Percentiles rank a stretch among this genome's conserved stretches.
phyloP scores from a whole-genome alignment of 2,888 invertebrate species.

The Dione vanillae region DNA sequence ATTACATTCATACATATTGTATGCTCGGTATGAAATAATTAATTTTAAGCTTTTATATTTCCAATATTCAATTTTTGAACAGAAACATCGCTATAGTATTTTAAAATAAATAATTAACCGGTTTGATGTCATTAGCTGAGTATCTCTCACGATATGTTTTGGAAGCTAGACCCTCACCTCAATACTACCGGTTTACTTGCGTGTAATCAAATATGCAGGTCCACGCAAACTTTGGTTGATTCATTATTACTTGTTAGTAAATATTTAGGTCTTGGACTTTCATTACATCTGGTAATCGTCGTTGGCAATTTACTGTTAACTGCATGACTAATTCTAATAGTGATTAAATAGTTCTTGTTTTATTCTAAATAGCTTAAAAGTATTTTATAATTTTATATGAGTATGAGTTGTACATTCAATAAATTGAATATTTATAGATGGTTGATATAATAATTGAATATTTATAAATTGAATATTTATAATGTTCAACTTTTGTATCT shows the following conservation, averaged over 20 bases:
- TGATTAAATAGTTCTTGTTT: neutral
- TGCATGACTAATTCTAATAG: constrained; percentile 14
- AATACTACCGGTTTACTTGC: constrained; percentile 52
- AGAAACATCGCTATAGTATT: constrained; percentile 15
- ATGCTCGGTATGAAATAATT: neutral
- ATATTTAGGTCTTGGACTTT: constrained; percentile 31
- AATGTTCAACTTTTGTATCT: no score
- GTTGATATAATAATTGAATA: no score
- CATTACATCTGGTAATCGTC: constrained; percentile 22
- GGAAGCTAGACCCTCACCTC: constrained; percentile 73
- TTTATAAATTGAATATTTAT: no score
- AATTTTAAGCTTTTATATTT: neutral
- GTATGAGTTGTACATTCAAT: no score
- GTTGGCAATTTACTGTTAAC: constrained; percentile 20
- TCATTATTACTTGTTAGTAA: constrained; percentile 37
- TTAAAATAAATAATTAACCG: constrained; percentile 9
- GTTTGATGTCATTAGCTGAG: constrained; percentile 37
- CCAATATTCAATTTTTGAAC: neutral
- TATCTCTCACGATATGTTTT: constrained; percentile 36
- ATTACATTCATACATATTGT: no score
- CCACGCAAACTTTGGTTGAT: constrained; percentile 42
- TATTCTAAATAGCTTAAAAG: neutral
- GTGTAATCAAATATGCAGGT: constrained; percentile 58
- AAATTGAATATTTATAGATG: no score
- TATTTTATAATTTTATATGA: no score